A percentile compares a stretch with the other conserved stretches of the same genome.
These are phyloP conservation scores for Ctenomys sociabilis DNA, from an alignment of 2,113 vertebrate species.

Conservation along the genomic window DNA sequence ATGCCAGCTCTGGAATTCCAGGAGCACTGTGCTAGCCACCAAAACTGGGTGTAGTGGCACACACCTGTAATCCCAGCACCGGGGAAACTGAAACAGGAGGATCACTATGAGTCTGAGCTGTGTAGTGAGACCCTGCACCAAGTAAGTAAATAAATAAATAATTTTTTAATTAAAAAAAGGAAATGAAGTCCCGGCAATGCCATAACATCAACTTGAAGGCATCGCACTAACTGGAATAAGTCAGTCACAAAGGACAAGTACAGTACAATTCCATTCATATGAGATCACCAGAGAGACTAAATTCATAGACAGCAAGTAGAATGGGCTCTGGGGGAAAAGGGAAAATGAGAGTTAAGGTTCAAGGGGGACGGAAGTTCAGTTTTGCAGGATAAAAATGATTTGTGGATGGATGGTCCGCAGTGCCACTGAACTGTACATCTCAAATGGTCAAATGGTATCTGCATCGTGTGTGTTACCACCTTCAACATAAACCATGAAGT, in stretches of 20 bases:
- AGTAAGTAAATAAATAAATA: too few relatives aligned
- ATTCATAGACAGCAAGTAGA: neutral
- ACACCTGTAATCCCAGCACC: too few relatives aligned
- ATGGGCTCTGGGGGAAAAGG: accelerated
- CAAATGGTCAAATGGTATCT: neutral
- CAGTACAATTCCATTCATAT: accelerated
- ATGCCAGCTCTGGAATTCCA: too few relatives aligned
- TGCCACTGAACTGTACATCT: accelerated
- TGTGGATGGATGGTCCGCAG: too few relatives aligned
- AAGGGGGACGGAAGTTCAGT: neutral
- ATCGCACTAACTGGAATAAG: accelerated
- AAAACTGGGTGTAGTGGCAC: too few relatives aligned
- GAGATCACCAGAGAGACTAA: too few relatives aligned
- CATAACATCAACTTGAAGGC: neutral
- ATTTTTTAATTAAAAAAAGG: neutral
- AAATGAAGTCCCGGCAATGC: neutral
- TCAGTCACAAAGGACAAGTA: neutral
- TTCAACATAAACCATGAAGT: neutral
- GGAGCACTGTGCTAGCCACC: too few relatives aligned
- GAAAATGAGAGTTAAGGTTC: accelerated
- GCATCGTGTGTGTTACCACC: neutral
- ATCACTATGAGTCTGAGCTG: too few relatives aligned
- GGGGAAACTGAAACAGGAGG: too few relatives aligned
- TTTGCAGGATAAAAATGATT: neutral
- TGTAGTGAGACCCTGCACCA: too few relatives aligned